These are phyloP conservation scores for Ophion slaviceki DNA, from an alignment of 2,888 invertebrate species.

Conservation along the genomic window DNA sequence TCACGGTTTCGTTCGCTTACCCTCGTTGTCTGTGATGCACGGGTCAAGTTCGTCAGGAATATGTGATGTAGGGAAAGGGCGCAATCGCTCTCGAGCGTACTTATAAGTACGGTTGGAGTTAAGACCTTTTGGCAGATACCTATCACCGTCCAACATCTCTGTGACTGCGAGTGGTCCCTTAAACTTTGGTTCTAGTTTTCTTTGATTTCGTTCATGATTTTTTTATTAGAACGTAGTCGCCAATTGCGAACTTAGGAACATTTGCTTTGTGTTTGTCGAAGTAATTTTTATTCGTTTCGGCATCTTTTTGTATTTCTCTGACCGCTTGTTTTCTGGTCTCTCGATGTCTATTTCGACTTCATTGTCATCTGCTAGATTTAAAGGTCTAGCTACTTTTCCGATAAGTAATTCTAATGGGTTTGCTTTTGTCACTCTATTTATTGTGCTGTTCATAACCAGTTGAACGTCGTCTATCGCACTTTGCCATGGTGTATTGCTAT, in stretches of 20 bases:
- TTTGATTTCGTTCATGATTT: conserved; percentile 57
- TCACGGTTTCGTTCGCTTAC: neutral
- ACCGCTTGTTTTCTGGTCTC: conserved; percentile 51
- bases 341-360: conserved; percentile 44
- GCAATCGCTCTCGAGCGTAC: conserved; percentile 48
- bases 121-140: conserved; percentile 39
- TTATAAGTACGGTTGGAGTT: conserved; percentile 48
- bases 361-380: conserved; percentile 41
- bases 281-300: conserved; percentile 27
- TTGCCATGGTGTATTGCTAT: conserved; percentile 69
- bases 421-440: conserved; percentile 69
- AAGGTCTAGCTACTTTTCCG: conserved; percentile 68
- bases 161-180: conserved; percentile 38
- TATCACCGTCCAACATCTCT: conserved; percentile 43
- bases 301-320: conserved; percentile 34
- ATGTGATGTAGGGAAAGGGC: conserved; percentile 11
- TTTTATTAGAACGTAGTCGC: conserved; percentile 40
- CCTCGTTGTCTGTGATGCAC: neutral
- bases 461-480: conserved; percentile 72
- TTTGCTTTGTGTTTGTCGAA: conserved; percentile 46
- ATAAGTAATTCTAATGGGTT: conserved; percentile 74
- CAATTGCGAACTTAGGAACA: conserved; percentile 36
- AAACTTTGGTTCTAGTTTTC: conserved; percentile 47
- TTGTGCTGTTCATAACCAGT: conserved; percentile 72
- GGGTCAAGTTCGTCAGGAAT: neutral